phyloP scores from a whole-genome alignment of 2,113 vertebrate species.

The Ploceus nigricollis region DNA sequence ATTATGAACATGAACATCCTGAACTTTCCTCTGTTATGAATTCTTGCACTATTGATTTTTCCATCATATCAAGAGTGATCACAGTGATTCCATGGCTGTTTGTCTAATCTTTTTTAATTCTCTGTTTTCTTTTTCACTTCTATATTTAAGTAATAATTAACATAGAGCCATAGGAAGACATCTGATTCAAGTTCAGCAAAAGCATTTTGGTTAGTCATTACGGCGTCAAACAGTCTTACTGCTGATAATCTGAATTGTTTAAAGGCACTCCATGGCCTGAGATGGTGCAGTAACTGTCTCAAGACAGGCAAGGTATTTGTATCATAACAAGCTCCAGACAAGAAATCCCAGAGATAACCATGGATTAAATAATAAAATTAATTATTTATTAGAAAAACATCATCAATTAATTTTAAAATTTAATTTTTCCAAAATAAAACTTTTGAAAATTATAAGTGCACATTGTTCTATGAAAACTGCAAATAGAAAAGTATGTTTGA shows the following conservation, averaged over 20 bases:
- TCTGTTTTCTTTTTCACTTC: background rate
- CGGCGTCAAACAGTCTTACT: background rate
- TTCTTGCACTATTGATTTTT: background rate
- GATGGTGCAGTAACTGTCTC: background rate
- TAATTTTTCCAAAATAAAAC: background rate
- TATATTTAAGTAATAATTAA: background rate
- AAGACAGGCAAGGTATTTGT: background rate
- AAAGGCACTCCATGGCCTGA: background rate
- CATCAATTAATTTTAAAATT: background rate
- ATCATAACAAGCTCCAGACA: background rate
- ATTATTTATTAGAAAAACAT: background rate
- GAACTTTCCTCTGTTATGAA: background rate
- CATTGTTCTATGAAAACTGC: background rate
- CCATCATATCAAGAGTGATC: background rate
- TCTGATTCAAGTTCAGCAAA: background rate
- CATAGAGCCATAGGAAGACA: background rate
- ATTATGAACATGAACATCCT: background rate
- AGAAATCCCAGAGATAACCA: background rate
- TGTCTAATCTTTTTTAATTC: background rate
- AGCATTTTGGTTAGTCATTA: background rate
- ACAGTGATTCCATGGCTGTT: background rate
- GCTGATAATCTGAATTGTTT: background rate
- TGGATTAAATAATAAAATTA: background rate
- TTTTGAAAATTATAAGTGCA: background rate
- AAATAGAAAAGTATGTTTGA: background rate